Evolutionary conservation across 2,797 vertebrate genomes (phyloP), one percentile per base, ranked within the genome.

Genomic region (Notolabrus celidotus): DNA sequence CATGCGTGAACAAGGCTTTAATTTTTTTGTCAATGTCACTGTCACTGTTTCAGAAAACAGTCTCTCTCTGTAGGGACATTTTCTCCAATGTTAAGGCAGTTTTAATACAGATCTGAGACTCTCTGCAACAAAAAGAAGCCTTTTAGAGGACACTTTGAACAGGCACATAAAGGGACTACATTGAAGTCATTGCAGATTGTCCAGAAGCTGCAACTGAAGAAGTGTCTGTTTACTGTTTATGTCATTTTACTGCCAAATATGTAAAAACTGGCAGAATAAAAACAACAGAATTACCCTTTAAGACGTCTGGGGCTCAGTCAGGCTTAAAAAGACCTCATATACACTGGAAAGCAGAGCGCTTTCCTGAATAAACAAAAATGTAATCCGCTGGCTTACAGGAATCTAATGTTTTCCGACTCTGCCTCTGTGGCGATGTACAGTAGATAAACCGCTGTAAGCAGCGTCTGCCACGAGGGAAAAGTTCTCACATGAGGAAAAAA

Each of bases 401-500:
- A 33, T 49, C 1, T 1, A 15, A 22, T 4, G 17, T 62, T 74
- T 71, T 61, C 43, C 27, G n/a, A 45, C 39, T 57, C 20, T n/a
- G 56, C 39, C 29, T 77, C 19, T 53, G 62, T 4, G 39, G 47
- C 2, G 19, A 63, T 33, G 45, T 46, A 10, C 51, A 41, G 63
- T 19, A 82, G 74, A 77, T 57, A 54, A 62, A 77, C 42, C n/a
- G 7, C 36, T 7, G 11, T 0, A 5, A 3, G 39, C 51, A 10
- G 67, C 38, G 7, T 22, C 50, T 17, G 42, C 10, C 7, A 52
- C 0, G 33, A 55, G 67, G 84, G 67, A 54, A 75, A 61, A 76
- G 33, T 57, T 72, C 27, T 70, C 39, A 45, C 65, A 68, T 1
- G 29, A 36, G 83, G 81, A 74, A 71, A 87, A 77, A 82, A 85